These are phyloP conservation scores for Lepidocyrtoides sp. DNA, from an alignment of 2,888 invertebrate genomes.

Conservation along the genomic window DNA sequence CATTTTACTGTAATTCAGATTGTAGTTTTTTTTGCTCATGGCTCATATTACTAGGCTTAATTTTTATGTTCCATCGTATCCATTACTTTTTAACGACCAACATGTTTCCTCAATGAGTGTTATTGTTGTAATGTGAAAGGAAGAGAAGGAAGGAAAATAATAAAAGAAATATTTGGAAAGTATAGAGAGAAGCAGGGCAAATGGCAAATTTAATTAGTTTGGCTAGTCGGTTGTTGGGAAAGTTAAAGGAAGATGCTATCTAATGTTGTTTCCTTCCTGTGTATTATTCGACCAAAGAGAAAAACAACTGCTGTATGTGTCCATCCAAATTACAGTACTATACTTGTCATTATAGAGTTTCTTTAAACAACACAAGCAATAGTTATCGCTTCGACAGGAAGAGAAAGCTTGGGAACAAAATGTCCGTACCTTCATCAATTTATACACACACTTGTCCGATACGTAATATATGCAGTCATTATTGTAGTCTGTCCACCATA, in stretches of 20 bases:
- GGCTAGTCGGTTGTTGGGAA: neutral
- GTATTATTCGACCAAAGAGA: neutral
- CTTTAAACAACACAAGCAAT: neutral
- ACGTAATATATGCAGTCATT: neutral
- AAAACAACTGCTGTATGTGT: neutral
- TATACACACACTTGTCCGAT: neutral
- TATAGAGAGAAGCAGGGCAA: slow-evolving; percentile 50
- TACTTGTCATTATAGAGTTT: neutral
- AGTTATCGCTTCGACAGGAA: neutral
- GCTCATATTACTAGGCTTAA: neutral
- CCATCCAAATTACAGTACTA: neutral
- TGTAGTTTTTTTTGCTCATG: neutral
- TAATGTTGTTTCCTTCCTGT: slow-evolving; percentile 31
- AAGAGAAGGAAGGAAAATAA: slow-evolving; percentile 41
- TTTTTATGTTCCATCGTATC: slow-evolving; percentile 21
- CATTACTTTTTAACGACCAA: slow-evolving; percentile 63
- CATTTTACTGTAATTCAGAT: neutral
- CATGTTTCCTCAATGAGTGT: slow-evolving; percentile 32
- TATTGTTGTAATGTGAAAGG: neutral
- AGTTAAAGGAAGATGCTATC: slow-evolving; percentile 49
- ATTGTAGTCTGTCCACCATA: too few relatives aligned
- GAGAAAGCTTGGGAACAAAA: slow-evolving; percentile 28
- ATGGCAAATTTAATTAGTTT: slow-evolving; percentile 70
- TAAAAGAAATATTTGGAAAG: slow-evolving; percentile 46
- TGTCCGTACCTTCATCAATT: slow-evolving; percentile 46